Conservation (phyloP, 2,888 invertebrate species). For the Poecilus cupreus region DNA sequence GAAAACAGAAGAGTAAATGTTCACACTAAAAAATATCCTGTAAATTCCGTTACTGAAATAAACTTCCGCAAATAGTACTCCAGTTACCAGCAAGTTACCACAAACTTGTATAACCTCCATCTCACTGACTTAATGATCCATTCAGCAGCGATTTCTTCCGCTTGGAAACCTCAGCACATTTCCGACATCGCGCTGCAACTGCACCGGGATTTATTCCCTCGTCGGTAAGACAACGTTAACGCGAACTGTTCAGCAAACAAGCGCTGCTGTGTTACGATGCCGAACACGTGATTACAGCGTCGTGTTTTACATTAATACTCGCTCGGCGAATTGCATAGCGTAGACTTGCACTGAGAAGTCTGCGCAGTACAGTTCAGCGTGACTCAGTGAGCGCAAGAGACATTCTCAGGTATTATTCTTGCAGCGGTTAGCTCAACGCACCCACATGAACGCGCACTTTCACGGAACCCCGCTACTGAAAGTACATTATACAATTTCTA, state of each 20-base stretch:
- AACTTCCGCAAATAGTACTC: neutral
- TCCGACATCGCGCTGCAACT: neutral
- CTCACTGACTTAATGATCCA: neutral
- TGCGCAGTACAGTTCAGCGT: neutral
- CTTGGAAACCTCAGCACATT: neutral
- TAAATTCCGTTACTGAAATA: neutral
- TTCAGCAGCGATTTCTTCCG: neutral
- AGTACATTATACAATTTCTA: too few species aligned
- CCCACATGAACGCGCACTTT: neutral
- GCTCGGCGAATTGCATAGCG: neutral
- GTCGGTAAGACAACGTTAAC: neutral
- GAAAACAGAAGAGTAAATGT: too few species aligned
- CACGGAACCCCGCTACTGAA: too few species aligned
- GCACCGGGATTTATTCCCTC: neutral
- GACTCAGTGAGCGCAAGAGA: neutral
- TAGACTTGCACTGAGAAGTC: neutral
- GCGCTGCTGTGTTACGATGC: constrained; percentile 43
- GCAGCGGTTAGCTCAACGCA: neutral
- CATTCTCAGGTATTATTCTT: neutral
- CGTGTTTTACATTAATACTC: constrained; percentile 40
- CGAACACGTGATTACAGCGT: constrained; percentile 30
- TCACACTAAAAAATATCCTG: too few species aligned
- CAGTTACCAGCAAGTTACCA: neutral
- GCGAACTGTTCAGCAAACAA: constrained; percentile 5
- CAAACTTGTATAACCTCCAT: neutral